These are phyloP conservation scores for Ovis aries DNA, from an alignment of 2,113 vertebrate genomes.

Conservation along the genomic window DNA sequence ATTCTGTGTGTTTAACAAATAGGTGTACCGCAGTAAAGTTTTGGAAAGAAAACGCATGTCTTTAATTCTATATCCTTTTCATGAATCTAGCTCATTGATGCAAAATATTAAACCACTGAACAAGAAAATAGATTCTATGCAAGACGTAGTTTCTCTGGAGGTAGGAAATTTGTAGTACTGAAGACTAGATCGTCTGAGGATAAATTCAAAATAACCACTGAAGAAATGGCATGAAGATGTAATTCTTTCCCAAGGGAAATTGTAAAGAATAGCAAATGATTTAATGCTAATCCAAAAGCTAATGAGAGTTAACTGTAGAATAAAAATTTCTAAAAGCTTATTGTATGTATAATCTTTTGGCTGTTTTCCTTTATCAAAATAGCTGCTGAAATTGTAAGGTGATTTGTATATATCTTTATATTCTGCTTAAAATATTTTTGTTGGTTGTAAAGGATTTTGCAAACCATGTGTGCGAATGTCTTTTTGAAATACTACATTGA, in stretches of 20 bases:
- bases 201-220: conserved; percentile 48
- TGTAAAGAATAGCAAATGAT: conserved; percentile 31
- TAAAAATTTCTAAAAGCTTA: conserved; percentile 6
- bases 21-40: conserved; percentile 33
- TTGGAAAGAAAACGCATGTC: conserved; percentile 16
- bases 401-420: background rate
- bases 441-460: background rate
- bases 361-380: background rate
- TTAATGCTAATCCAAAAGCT: conserved; percentile 9
- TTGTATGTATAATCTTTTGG: background rate
- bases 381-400: background rate
- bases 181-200: conserved; percentile 23
- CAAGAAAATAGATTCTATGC: conserved; percentile 75
- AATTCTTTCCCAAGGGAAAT: conserved; percentile 21
- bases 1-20: conserved; percentile 36
- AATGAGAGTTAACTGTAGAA: conserved; percentile 9
- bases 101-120: conserved; percentile 74
- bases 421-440: background rate
- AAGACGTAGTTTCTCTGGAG: conserved; percentile 58
- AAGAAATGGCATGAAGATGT: conserved; percentile 30
- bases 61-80: conserved; percentile 50
- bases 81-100: conserved; percentile 67
- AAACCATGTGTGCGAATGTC: background rate
- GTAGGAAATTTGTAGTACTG: conserved; percentile 32
- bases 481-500: background rate